Conservation (phyloP, 2,113 vertebrate species). For the Brienomyrus longianalis region DNA sequence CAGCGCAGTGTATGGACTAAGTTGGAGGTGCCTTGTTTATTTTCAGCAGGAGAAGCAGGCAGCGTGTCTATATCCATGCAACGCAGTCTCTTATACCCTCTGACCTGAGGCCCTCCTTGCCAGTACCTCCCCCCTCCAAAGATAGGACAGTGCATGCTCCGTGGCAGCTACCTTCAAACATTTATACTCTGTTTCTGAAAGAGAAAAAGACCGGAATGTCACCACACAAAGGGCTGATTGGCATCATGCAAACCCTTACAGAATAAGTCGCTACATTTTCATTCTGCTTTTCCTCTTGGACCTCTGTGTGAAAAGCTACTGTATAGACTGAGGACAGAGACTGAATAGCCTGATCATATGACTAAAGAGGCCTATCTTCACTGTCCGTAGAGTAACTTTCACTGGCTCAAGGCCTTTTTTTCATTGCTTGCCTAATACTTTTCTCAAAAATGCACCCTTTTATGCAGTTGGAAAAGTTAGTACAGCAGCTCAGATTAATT, state of each 20-base stretch:
- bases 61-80: background rate
- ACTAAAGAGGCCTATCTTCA: background rate
- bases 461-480: background rate
- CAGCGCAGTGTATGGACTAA: background rate
- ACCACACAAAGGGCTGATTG: background rate
- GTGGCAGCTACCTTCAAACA: conserved; percentile 14
- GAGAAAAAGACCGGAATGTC: background rate
- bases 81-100: background rate
- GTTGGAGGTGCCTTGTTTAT: background rate
- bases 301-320: background rate
- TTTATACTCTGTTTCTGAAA: background rate
- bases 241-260: background rate
- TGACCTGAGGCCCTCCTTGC: background rate
- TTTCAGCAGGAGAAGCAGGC: background rate
- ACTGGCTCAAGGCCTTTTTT: background rate
- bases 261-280: background rate
- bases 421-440: background rate
- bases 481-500: background rate
- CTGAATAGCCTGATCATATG: background rate
- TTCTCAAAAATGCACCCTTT: background rate
- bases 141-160: background rate
- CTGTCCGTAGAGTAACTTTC: background rate
- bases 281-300: background rate
- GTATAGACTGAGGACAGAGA: background rate
- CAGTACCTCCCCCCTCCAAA: background rate